Base-by-base conservation (phyloP, 2,797 vertebrate species). In the Thunnus albacares region DNA sequence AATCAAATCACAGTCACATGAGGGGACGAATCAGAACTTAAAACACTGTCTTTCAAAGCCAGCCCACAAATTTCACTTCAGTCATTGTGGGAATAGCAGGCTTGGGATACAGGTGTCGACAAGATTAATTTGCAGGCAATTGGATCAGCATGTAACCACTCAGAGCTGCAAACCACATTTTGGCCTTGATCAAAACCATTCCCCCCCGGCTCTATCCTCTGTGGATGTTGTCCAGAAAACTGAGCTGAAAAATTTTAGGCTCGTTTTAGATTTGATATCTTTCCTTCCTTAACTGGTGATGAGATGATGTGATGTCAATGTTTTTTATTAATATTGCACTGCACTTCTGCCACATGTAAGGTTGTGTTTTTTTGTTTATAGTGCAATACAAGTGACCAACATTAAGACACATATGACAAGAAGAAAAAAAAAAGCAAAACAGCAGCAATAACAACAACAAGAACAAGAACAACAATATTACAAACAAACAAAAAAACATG, bases 251-350 rank as follows among this genome's bases (percentile, higher is more conserved):
- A 69, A 18, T 5, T 24, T 49, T 8, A 45, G n/a, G 33, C 33
- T 12, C 62, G 4, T 18, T 55, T 52, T 22, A n/a, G 15, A 41
- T 66, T 26, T 35, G 38, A 18, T 51, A 9, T 51, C 18, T 6
- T 51, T 51, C 47, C 47, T 51, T 51, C 47, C 2, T 51, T 20
- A 20, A 51, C 7, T 20, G 7, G 47, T 51, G 41, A 14, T 43
- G 24, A 24, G 24, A 24, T 24, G 24, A 24, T 24, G 24, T 24
- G 41, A 43, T 43, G 47, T 51, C 18, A 51, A 20, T 51, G 17
- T 20, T 20, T 51, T 51, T 49, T 49, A 9, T 20, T 69, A 80
- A 75, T 74, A 61, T 55, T 77, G 20, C 57, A 53, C 45, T 15
- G 14, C 15, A 6, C 45, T 15, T 47, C 4, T 8, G 49, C 22